phyloP scores from a whole-genome alignment of 1,140 invertebrate species.

The Pteromalus puparum region DNA sequence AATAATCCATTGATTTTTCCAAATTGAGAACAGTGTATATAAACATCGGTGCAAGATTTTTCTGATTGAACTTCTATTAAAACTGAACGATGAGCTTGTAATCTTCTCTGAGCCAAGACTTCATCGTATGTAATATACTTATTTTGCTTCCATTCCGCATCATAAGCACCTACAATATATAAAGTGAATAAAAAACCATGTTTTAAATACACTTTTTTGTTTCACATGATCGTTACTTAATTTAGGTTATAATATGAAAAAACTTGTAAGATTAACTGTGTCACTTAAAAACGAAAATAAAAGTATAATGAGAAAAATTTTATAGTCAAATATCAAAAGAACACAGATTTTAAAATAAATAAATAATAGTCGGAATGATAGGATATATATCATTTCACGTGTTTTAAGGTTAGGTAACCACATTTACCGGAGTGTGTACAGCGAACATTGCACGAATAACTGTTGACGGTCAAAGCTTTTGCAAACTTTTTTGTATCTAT shows the following conservation, averaged over 20 bases:
- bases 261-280: neutral
- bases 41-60: slow-evolving; percentile 78
- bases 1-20: slow-evolving; percentile 78
- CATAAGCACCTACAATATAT: neutral
- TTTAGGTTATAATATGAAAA: neutral
- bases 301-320: neutral
- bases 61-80: slow-evolving; percentile 80
- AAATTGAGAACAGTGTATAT: slow-evolving; percentile 79
- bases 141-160: neutral
- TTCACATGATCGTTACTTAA: no score
- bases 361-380: neutral
- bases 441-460: neutral
- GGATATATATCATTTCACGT: neutral
- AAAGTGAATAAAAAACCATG: neutral
- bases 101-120: slow-evolving; percentile 68
- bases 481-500: neutral
- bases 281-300: neutral
- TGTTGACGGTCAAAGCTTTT: slow-evolving; percentile 15
- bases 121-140: slow-evolving; percentile 62
- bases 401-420: slow-evolving; percentile 3
- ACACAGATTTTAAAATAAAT: neutral
- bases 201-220: no score
- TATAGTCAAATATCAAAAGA: neutral
- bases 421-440: slow-evolving; percentile 24
- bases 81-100: slow-evolving; percentile 78